phyloP scores from a whole-genome alignment of 2,888 invertebrate species.

The Agrypnus murinus region DNA sequence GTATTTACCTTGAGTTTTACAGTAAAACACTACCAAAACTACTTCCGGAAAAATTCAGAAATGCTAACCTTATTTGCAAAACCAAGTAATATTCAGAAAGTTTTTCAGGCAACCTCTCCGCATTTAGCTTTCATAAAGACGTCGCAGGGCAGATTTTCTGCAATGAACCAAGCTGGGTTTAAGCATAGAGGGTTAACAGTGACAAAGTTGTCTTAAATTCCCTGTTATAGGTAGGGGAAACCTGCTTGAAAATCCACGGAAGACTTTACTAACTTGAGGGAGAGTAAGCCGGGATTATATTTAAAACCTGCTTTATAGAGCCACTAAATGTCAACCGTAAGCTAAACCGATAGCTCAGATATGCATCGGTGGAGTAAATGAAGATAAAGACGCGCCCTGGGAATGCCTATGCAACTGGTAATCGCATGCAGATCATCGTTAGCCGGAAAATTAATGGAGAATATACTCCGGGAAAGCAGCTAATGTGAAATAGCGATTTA shows the following conservation, averaged over 20 bases:
- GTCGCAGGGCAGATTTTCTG: constrained; percentile 30
- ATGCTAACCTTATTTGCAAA: constrained; percentile 8
- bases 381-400: constrained; percentile 58
- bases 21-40: neutral
- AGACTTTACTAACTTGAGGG: constrained; percentile 59
- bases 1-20: constrained; percentile 20
- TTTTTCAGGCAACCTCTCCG: constrained; percentile 14
- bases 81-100: neutral
- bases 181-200: constrained; percentile 40
- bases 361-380: constrained; percentile 57
- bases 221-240: constrained; percentile 41
- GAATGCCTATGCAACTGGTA: constrained; percentile 43
- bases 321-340: constrained; percentile 65
- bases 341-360: constrained; percentile 63
- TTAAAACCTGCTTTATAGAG: constrained; percentile 64
- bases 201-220: constrained; percentile 45
- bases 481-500: constrained; percentile 11
- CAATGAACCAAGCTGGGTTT: constrained; percentile 31
- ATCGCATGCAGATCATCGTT: constrained; percentile 33
- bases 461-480: neutral
- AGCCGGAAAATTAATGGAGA: constrained; percentile 17
- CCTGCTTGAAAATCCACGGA: constrained; percentile 47
- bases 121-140: constrained; percentile 21
- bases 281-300: constrained; percentile 63
- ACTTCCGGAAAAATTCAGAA: neutral